These are phyloP conservation scores for Papilio protenor DNA, from an alignment of 2,888 invertebrate species.

Conservation along the genomic window DNA sequence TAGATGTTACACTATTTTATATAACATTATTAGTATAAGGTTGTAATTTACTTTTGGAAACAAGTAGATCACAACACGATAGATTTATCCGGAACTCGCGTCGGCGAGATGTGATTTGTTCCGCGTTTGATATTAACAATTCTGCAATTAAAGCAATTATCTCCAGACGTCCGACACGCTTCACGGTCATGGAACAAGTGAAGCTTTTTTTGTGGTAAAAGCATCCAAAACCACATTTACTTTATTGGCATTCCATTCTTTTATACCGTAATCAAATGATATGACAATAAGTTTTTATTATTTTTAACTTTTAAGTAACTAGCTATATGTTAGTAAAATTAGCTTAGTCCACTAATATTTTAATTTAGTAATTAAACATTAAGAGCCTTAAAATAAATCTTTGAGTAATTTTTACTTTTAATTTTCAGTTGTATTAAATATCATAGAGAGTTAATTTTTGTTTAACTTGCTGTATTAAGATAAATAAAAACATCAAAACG, in stretches of 20 bases:
- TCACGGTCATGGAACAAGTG: constrained; percentile 63
- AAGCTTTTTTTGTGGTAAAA: constrained; percentile 49
- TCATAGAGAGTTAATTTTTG: background rate
- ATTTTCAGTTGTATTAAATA: background rate
- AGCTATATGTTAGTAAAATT: background rate
- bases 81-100: constrained; percentile 70
- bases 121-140: constrained; percentile 66
- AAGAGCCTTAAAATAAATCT: background rate
- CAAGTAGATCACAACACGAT: constrained; percentile 70
- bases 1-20: background rate
- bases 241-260: constrained; percentile 28
- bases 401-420: background rate
- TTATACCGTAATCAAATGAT: background rate
- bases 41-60: constrained; percentile 61
- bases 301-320: background rate
- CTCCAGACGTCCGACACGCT: constrained; percentile 66
- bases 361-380: background rate
- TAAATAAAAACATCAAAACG: background rate
- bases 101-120: constrained; percentile 62
- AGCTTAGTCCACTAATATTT: background rate
- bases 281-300: background rate
- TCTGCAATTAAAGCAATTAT: constrained; percentile 71
- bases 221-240: constrained; percentile 46
- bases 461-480: background rate
- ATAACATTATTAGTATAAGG: background rate